Base-by-base conservation (phyloP, 2,888 invertebrate genomes). In the Charanyca ferruginea region DNA sequence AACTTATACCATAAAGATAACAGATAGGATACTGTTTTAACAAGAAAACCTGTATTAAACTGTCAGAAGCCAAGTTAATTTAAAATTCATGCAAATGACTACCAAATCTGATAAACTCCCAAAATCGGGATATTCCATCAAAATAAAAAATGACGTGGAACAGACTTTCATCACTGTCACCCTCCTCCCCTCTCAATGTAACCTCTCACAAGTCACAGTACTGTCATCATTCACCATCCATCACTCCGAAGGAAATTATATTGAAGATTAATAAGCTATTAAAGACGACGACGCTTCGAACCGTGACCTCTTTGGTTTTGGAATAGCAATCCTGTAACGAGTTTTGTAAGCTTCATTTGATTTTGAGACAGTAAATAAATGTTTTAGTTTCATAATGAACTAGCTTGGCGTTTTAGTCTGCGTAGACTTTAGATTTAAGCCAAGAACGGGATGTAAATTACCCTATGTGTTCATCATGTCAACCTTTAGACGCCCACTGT, bases 181-280 rank as follows among this genome's bases (percentile, higher is more conserved):
- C 32, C 32, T 11, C 8, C 28, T 11, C 85, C 84, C 84, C 86
- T 83, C 83, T 83, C 83, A 84, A 82, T 80, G 78, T 76, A 80
- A 83, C 85, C 85, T 82, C 81, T 78, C 80, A 66, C 72, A 72
- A 32, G 32, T 32, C 32, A 11, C 32, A 79, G 77, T 59, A 62
- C 78, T 80, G 80, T 81, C 89, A 90, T 88, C 89, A 85, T 79
- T 89, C 89, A 83, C 83, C 90, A 92, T 93, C 93, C 88, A 93
- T 94, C 93, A 93, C 83, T 67, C 67, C 48, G 68, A n/a, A 85
- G 90, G 92, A 92, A 91, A 94, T 94, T 93, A 92, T 91, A 80
- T 84, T 85, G 81, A 79, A 90, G 90, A 91, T 93, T 93, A 93
- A 91, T 93, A 92, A 79, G 84, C 87, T 85, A 86, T 90, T 90